Evolutionary conservation across 2,888 invertebrate genomes (phyloP).

Genomic region (Frankliniella intonsa): DNA sequence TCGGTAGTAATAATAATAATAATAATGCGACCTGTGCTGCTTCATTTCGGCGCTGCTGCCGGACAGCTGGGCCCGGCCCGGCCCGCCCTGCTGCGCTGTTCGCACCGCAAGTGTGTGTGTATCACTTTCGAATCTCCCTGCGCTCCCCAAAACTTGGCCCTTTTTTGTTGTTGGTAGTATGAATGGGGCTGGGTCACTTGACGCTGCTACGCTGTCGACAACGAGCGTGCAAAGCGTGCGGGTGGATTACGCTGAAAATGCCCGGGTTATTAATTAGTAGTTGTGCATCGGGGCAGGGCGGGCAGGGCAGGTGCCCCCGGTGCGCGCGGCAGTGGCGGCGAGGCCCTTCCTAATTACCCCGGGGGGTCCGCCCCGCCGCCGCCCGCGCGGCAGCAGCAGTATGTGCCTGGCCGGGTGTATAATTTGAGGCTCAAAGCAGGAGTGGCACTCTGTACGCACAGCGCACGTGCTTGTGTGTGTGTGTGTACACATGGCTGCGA

Average conservation of each 20-base stretch:
- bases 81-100: too few species aligned
- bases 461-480: background rate
- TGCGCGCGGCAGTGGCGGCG: background rate
- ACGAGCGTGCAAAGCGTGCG: background rate
- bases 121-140: background rate
- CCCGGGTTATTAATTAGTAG: conserved; percentile 22
- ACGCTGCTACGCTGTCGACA: background rate
- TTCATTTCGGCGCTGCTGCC: too few species aligned
- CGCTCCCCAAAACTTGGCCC: background rate
- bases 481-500: background rate
- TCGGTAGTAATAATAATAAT: too few species aligned
- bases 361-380: too few species aligned
- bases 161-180: background rate
- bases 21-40: too few species aligned
- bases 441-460: background rate
- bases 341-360: background rate
- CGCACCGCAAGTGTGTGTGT: background rate
- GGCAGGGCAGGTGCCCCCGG: conserved; percentile 13
- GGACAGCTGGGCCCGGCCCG: too few species aligned
- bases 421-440: background rate
- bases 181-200: background rate
- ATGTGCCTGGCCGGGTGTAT: background rate
- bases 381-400: too few species aligned
- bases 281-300: background rate
- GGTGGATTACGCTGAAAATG: conserved; percentile 9